Conservation (phyloP, 2,888 invertebrate genomes). For the Schizaphis graminum region DNA sequence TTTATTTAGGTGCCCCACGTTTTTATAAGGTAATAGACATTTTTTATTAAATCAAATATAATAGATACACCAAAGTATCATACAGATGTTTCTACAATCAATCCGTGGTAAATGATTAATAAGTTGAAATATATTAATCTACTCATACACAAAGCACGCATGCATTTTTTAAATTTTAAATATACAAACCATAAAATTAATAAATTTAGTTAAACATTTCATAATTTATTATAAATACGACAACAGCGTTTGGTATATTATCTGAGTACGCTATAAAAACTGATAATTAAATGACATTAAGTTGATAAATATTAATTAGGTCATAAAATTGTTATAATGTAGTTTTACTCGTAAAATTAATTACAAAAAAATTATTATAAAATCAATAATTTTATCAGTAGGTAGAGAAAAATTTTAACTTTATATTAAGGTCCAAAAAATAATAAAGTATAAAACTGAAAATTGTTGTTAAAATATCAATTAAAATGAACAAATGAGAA, state of each 20-base stretch:
- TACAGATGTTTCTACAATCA: not conserved
- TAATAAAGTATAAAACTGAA: not conserved
- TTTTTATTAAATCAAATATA: not conserved
- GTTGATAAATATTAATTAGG: not conserved
- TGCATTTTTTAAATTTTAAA: not conserved
- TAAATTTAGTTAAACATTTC: not conserved
- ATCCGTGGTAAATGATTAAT: not conserved
- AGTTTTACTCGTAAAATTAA: too few relatives aligned
- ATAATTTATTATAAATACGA: not conserved
- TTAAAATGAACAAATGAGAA: not conserved
- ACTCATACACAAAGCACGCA: too few relatives aligned
- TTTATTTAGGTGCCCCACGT: not conserved
- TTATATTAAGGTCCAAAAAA: not conserved
- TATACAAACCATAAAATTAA: not conserved
- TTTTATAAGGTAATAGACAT: not conserved
- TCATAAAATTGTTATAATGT: not conserved
- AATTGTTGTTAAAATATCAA: not conserved
- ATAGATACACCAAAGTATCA: not conserved
- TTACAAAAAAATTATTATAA: not conserved
- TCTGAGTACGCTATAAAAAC: not conserved
- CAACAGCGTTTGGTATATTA: not conserved
- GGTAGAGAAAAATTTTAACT: not conserved
- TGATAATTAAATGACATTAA: not conserved
- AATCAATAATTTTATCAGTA: not conserved
- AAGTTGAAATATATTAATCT: not conserved